Base-by-base conservation (phyloP, 2,113 vertebrate genomes). In the Indri indri region DNA sequence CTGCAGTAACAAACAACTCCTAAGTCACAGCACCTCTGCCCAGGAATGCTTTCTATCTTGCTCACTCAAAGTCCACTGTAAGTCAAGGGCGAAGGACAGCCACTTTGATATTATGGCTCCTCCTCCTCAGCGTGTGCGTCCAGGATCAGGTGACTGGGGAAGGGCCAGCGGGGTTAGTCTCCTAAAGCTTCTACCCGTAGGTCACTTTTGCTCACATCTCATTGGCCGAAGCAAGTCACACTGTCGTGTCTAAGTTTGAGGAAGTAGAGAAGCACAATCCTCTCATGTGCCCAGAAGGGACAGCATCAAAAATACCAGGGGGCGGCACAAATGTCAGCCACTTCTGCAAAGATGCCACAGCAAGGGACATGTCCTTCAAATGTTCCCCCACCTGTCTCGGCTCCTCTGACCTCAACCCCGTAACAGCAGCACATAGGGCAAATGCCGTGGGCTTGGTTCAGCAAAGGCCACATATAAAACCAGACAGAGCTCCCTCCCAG, bases 241-340 rank as follows among this genome's bases (percentile, higher is more conserved):
- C 10, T 40, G 30, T 37, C 16, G 3, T 10, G 32, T 23, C 8
- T 57, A 40, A 54, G 11, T 45, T 32, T 52, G 40, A 89, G 37
- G 40, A 37, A 27, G 8, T 3, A 0, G 37, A 63, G 45, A n/a
- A 32, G 17, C 5, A 2, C 1, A 1, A 27, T 59, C 37, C 8
- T 65, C 37, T n/a, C 32, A 6, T 3, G 25, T 22, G 40, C 37
- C 42, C 30, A 34, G n/a, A 34, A 32, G 5, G n/a, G 50, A 54
- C 14, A 8, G 16, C 57, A 59, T 50, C 5, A 20, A 77, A 76
- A 77, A 76, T 14, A 54, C 57, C 30, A 9, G 14, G 27, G 11
- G n/a, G 54, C 3, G 13, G n/a, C 30, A 70, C 66, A 42, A 50
- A 57, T 14, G 13, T 13, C 37, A 1, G 17, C 12, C 4, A 0